These are phyloP conservation scores for Ancistrus triradiatus DNA, from an alignment of 2,113 vertebrate species.

Conservation along the genomic window DNA sequence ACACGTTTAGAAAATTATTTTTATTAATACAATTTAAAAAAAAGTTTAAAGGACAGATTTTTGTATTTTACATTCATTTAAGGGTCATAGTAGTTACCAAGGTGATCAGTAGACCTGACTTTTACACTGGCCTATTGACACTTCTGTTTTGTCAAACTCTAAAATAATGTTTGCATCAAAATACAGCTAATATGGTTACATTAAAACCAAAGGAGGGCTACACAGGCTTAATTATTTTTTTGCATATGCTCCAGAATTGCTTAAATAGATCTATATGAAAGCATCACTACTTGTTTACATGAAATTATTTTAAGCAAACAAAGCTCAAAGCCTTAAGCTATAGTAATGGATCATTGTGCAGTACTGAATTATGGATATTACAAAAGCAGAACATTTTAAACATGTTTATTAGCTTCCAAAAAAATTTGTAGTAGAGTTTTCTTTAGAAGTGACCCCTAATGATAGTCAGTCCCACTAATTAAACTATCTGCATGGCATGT, in stretches of 20 bases:
- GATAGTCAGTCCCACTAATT: constrained; percentile 18
- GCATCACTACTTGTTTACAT: background rate
- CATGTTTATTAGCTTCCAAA: too few relatives aligned
- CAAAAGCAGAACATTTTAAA: background rate
- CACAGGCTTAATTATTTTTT: background rate
- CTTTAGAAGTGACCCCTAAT: constrained; percentile 15
- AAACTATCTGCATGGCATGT: constrained; percentile 45
- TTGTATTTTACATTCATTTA: constrained; percentile 21
- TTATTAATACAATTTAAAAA: constrained; percentile 26
- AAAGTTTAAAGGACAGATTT: constrained; percentile 14
- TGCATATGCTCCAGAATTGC: background rate
- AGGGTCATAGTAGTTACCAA: background rate
- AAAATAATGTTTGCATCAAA: too few relatives aligned
- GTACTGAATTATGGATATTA: background rate
- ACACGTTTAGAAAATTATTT: constrained; percentile 20
- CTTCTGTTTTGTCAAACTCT: too few relatives aligned
- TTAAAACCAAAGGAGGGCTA: too few relatives aligned
- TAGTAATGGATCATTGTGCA: background rate
- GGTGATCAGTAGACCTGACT: too few relatives aligned
- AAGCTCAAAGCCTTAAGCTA: background rate
- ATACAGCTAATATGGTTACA: too few relatives aligned
- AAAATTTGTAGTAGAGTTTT: background rate
- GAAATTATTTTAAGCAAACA: background rate
- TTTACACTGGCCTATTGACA: too few relatives aligned
- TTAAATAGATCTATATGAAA: constrained; percentile 4